A percentile compares a stretch with the other conserved stretches of the same genome.
Conservation (phyloP, 2,113 vertebrate species). For the Hemichromis elongatus region DNA sequence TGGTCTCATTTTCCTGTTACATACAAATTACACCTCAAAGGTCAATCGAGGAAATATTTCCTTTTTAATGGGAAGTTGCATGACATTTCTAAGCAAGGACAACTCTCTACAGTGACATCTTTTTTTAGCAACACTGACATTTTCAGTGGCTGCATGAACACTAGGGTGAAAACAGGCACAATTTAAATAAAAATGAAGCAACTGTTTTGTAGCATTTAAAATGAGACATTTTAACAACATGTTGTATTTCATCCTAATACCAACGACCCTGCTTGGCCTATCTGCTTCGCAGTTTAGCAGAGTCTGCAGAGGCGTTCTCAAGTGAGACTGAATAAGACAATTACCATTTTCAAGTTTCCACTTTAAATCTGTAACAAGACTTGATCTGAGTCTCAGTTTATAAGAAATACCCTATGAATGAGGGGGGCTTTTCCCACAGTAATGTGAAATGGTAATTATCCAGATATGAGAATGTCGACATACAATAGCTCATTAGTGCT, state of each 20-base stretch:
- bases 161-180: background rate
- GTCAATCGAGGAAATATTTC: slow-evolving; percentile 19
- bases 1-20: background rate
- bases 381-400: slow-evolving; percentile 23
- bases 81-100: slow-evolving; percentile 19
- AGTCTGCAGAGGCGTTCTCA: background rate
- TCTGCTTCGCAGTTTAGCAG: slow-evolving; percentile 12
- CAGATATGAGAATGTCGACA: slow-evolving; percentile 8
- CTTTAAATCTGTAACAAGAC: slow-evolving; percentile 12
- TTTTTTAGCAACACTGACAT: slow-evolving; percentile 26
- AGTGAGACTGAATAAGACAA: slow-evolving; percentile 37
- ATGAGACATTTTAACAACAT: slow-evolving; percentile 6
- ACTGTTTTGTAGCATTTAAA: background rate
- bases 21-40: slow-evolving; percentile 33
- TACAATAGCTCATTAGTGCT: slow-evolving; percentile 31
- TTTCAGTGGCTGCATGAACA: background rate
- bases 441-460: slow-evolving; percentile 32
- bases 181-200: slow-evolving; percentile 1
- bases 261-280: background rate
- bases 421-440: slow-evolving; percentile 7
- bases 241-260: slow-evolving; percentile 9
- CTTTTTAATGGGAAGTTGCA: slow-evolving; percentile 3
- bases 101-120: background rate
- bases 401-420: slow-evolving; percentile 9
- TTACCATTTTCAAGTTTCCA: slow-evolving; percentile 38